Percentiles rank a stretch among this genome's conserved stretches.
Evolutionary conservation across 2,113 vertebrate species (phyloP).

Genomic region (Dromaius novaehollandiae): DNA sequence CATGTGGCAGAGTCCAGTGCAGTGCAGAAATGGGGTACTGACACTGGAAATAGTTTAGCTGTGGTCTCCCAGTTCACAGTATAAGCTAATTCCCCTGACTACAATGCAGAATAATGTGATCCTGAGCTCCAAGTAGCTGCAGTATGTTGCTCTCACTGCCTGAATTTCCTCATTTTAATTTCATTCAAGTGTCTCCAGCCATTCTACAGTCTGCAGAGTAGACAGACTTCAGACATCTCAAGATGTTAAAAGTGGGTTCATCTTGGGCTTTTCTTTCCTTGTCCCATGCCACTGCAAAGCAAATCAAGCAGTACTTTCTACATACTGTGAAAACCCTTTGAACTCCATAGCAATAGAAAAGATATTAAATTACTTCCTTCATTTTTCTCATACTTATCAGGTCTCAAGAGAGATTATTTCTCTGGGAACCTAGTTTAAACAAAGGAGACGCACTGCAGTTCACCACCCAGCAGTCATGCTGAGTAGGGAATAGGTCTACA

Average conservation of each 20-base stretch:
- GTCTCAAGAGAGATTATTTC: slow-evolving; percentile 31
- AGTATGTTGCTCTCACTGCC: not conserved
- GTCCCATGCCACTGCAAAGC: not conserved
- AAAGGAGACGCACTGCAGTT: not conserved
- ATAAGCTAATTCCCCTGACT: not conserved
- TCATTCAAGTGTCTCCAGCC: not conserved
- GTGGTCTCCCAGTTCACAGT: not conserved
- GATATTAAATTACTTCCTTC: not conserved
- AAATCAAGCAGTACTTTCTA: not conserved
- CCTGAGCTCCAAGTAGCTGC: not conserved
- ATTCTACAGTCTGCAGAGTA: not conserved
- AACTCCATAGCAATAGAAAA: not conserved
- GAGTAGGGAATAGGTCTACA: not conserved
- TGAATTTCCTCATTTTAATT: not conserved
- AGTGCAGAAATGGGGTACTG: not conserved
- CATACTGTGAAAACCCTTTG: not conserved
- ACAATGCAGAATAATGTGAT: rapidly evolving
- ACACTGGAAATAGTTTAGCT: not conserved
- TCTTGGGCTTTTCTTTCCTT: not conserved
- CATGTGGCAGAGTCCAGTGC: not conserved
- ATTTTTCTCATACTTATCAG: not conserved
- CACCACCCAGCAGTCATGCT: not conserved
- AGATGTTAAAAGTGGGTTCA: not conserved
- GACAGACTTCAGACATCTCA: not conserved
- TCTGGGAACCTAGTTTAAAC: not conserved